Evolutionary conservation across 2,113 vertebrate genomes (phyloP).

Genomic region (Puffinus mauretanicus): DNA sequence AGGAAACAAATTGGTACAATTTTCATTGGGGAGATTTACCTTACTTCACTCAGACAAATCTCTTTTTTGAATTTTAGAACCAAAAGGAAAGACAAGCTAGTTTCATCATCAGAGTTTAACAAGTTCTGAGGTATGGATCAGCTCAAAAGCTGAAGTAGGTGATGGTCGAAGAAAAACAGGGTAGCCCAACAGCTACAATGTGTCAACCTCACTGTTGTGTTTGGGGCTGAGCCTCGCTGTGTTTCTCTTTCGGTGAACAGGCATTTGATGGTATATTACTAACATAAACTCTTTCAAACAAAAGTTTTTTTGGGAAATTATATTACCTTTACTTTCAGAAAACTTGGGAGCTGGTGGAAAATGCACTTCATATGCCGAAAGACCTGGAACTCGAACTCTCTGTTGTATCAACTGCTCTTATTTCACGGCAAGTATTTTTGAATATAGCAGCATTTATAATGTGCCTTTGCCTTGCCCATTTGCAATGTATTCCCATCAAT

Average conservation of each 20-base stretch:
- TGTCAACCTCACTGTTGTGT: fast-evolving
- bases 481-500: background rate
- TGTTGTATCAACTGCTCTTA: background rate
- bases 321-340: background rate
- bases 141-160: background rate
- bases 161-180: background rate
- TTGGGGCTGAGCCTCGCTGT: background rate
- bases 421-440: background rate
- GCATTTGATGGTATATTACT: background rate
- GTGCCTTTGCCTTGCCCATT: background rate
- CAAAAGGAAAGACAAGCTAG: background rate
- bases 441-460: background rate
- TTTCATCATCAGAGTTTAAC: background rate
- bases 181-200: background rate
- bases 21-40: background rate
- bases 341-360: background rate
- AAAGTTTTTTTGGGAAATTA: background rate
- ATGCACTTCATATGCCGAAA: background rate
- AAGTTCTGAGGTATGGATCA: background rate
- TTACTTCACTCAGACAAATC: background rate
- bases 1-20: background rate
- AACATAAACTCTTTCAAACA: background rate
- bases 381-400: background rate
- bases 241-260: background rate
- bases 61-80: background rate